Base-by-base conservation (phyloP, 2,113 vertebrate genomes). In the Anarhynchus alexandrinus region DNA sequence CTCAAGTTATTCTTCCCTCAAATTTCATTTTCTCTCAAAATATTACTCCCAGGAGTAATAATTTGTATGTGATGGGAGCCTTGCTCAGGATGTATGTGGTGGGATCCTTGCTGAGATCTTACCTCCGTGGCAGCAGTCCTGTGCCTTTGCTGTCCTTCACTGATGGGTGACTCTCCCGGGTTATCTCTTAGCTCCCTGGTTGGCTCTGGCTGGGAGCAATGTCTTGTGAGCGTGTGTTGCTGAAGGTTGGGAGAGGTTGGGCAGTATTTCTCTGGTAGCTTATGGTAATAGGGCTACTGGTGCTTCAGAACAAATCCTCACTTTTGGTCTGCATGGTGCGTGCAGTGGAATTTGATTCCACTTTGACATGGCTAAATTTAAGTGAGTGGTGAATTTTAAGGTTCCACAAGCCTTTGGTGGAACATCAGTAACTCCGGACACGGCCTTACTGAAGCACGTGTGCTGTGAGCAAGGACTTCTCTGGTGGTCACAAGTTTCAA, bases 151-250 rank as follows among this genome's bases (percentile, higher is more conserved):
- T 61, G 25, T 55, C 19, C n/a, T 65, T 27, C 40, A 26, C 30
- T 9, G 13, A 13, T 0, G 0, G 15, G 18, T 0, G 0, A 4
- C 32, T 73, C 21, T 83, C 38, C 34, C 3, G 5, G 27, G 42
- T 69, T 32, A 9, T 67, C 30, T 42, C 30, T 59, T 12, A 42
- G 51, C 43, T 77, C 29, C 25, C 45, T 16, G 45, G 9, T 29
- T 55, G 69, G 15, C 78, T 51, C 19, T 51, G 40, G 45, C 32
- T 61, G 61, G 27, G 67, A 64, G 32, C 22, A 34, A 6, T 27
- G 25, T n/a, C 3, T 5, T 38, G 3, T 54, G 40, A 58, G 20
- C 4, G 0, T 47, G 15, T 20, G 38, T 69, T 62, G 43, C 25
- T 4, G 76, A 43, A 58, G 23, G 12, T 5, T 25, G 38, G 51